Conservation (phyloP, 2,888 invertebrate genomes). For the Invenusta paracnida region DNA sequence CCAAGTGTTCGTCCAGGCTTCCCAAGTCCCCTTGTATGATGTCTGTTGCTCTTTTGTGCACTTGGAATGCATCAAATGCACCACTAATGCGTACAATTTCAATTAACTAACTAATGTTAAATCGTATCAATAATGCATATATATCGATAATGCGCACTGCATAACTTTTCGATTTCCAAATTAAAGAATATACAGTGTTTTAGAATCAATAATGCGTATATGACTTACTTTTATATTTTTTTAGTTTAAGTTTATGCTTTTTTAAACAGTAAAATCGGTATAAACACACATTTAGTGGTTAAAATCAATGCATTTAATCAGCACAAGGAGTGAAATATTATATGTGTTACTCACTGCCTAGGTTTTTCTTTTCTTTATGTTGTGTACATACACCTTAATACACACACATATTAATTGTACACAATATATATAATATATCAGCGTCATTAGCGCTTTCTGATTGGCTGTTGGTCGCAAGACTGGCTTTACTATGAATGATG, state of each 20-base stretch:
- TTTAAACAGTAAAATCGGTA: too few relatives aligned
- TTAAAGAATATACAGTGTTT: constrained; percentile 8
- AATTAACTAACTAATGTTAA: background rate
- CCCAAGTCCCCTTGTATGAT: too few relatives aligned
- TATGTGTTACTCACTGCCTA: background rate
- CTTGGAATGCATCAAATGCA: too few relatives aligned
- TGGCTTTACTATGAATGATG: background rate
- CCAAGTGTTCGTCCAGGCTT: too few relatives aligned
- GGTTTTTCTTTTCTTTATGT: background rate
- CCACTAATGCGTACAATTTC: background rate
- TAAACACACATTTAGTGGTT: too few relatives aligned
- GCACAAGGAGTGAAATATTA: too few relatives aligned
- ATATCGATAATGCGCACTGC: background rate
- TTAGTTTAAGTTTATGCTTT: background rate
- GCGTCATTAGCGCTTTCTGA: background rate
- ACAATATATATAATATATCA: background rate
- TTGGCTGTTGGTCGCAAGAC: background rate
- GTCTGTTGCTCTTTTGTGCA: too few relatives aligned
- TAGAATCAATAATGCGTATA: constrained; percentile 26
- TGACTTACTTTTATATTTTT: background rate
- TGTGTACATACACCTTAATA: background rate
- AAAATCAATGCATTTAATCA: too few relatives aligned
- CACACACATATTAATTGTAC: background rate
- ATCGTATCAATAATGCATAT: background rate
- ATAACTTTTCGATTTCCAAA: background rate